Conservation (phyloP, 2,797 vertebrate species). For the Chrosomus eos region DNA sequence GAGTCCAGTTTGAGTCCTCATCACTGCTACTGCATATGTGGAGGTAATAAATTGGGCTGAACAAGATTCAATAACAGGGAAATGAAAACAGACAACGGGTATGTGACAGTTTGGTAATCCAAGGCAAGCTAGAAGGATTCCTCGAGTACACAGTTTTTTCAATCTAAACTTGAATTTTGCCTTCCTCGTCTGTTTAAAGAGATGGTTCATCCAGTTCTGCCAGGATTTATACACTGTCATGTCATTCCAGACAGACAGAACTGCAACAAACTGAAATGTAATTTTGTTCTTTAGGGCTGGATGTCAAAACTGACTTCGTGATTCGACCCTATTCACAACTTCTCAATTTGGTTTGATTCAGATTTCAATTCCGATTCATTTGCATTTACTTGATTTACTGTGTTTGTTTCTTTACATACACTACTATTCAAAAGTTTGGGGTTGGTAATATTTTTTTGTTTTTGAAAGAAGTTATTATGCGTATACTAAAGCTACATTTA, state of each 20-base stretch:
- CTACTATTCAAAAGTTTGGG: neutral
- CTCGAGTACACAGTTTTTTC: slow-evolving; percentile 14
- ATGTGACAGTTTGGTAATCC: slow-evolving; percentile 29
- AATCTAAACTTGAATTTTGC: slow-evolving; percentile 23
- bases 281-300: neutral
- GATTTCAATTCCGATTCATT: neutral
- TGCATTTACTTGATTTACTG: neutral
- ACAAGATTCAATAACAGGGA: slow-evolving; percentile 48
- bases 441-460: neutral
- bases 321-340: neutral
- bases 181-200: neutral
- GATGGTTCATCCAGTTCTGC: neutral
- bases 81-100: slow-evolving; percentile 29
- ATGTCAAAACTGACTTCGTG: neutral
- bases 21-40: slow-evolving; percentile 43
- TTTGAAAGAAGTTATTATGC: neutral
- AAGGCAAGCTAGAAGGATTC: slow-evolving; percentile 32
- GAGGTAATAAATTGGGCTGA: slow-evolving; percentile 34
- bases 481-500: neutral
- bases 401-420: neutral
- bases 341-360: neutral
- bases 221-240: neutral
- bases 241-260: neutral
- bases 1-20: slow-evolving; percentile 23
- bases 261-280: neutral